Evolutionary conservation across 2,888 invertebrate genomes (phyloP), one percentile per base, ranked within the genome.

Genomic region (Trisateles emortualis): DNA sequence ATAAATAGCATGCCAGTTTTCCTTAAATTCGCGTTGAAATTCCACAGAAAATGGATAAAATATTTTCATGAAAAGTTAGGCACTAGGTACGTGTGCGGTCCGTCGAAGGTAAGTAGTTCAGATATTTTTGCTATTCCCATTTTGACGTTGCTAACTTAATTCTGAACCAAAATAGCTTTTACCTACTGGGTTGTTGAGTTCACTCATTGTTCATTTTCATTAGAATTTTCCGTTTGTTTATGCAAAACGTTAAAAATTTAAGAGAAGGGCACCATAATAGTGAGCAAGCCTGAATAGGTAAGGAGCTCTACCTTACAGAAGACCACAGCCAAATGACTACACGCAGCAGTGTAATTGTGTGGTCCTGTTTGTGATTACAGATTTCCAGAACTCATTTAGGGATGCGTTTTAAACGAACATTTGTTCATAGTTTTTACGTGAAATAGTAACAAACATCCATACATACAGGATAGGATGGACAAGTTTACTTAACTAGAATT

Each of bases 1-100:
- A 43, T 52, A 67, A 72, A 70, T 71, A 68, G 45, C 57, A 43
- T 44, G 1, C 22, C 17, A 29, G 13, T 46, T 8, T 26, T 8
- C 26, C 9, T 8, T 8, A 51, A 52, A 48, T 46, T 44, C 16
- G 22, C 26, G 42, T 26, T 41, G 44, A 33, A 52, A 54, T 59
- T 38, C 41, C 47, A 30, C 40, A 41, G 17, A 35, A 52, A 46
- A 43, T 54, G 59, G 22, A 32, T 30, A 43, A 59, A 69, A 65
- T 59, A 59, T 68, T 67, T 51, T 24, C 49, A 47, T 19, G 44
- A 44, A 36, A 52, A 51, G 32, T 45, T 33, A 52, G 4, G 17
- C 10, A 32, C 30, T n/a, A n/a, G 8, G 5, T 14, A 26, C 35
- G 36, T 40, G 22, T 13, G 14, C 14, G 8, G 14, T 22, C 10